Evolutionary conservation across 1,140 invertebrate species (phyloP).

Genomic region (Berghia stephanieae): DNA sequence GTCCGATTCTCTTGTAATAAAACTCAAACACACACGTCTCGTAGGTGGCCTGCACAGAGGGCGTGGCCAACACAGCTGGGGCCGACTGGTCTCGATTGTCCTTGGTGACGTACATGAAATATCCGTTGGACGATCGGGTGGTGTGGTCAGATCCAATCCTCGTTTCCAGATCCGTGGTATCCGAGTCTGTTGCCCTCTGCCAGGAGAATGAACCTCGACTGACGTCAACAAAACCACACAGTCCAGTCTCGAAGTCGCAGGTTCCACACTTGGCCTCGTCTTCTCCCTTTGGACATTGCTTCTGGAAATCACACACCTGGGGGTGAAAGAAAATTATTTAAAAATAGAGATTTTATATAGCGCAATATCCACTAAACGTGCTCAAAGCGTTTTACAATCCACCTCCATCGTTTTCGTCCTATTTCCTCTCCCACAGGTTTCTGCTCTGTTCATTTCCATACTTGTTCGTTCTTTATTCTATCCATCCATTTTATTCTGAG

Average conservation of each 20-base stretch:
- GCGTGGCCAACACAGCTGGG: not conserved
- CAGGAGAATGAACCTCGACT: conserved; percentile 53
- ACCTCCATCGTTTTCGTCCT: too few relatives aligned
- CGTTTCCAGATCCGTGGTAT: conserved; percentile 73
- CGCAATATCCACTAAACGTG: too few relatives aligned
- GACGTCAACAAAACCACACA: conserved; percentile 52
- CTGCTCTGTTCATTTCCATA: too few relatives aligned
- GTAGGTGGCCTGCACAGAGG: conserved; percentile 17
- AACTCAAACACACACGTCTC: conserved; percentile 29
- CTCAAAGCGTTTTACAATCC: too few relatives aligned
- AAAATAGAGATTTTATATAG: too few relatives aligned
- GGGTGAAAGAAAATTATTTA: too few relatives aligned
- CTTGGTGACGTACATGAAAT: conserved; percentile 75
- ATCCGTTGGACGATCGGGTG: conserved; percentile 68
- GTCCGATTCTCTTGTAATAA: conserved; percentile 21
- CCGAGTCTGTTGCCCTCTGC: conserved; percentile 65
- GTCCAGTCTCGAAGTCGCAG: conserved; percentile 58
- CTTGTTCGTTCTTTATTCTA: too few relatives aligned
- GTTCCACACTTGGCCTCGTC: conserved; percentile 58
- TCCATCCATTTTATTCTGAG: too few relatives aligned
- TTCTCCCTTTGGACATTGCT: conserved; percentile 54
- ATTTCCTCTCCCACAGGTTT: too few relatives aligned
- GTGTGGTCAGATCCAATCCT: conserved; percentile 76
- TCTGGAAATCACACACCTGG: conserved; percentile 59
- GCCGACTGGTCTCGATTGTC: not conserved